Percentiles rank a stretch among this genome's conserved stretches.
These are phyloP conservation scores for Pollenia amentaria DNA, from an alignment of 2,888 invertebrate genomes.

Conservation along the genomic window DNA sequence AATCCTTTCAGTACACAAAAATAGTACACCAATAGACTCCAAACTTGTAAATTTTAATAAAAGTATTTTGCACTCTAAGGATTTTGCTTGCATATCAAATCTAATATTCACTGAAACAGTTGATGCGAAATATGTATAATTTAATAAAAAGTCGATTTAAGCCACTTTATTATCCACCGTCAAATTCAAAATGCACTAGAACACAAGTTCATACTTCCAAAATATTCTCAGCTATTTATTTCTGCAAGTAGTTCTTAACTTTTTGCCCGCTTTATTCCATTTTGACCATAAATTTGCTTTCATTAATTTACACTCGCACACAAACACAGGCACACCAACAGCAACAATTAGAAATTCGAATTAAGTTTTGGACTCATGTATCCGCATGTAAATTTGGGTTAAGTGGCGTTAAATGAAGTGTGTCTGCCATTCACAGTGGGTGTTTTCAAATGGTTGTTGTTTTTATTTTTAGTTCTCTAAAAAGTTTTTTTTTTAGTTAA, in stretches of 20 bases:
- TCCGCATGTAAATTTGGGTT: slow-evolving; percentile 63
- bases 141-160: too few relatives aligned
- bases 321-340: background rate
- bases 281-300: slow-evolving; percentile 29
- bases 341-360: background rate
- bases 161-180: too few relatives aligned
- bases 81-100: too few relatives aligned
- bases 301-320: slow-evolving; percentile 37
- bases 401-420: slow-evolving; percentile 67
- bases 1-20: too few relatives aligned
- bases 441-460: slow-evolving; percentile 50
- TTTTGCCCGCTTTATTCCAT: background rate
- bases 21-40: too few relatives aligned
- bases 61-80: too few relatives aligned
- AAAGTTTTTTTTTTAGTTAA: slow-evolving; percentile 33
- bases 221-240: background rate
- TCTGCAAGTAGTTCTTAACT: background rate
- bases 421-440: slow-evolving; percentile 63
- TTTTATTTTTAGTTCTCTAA: slow-evolving; percentile 22
- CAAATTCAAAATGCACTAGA: too few relatives aligned
- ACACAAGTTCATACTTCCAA: too few relatives aligned
- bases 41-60: too few relatives aligned
- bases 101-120: too few relatives aligned
- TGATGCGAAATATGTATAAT: too few relatives aligned
- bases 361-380: slow-evolving; percentile 32